Evolutionary conservation across 1,140 invertebrate genomes (phyloP).

Genomic region (Propsilocerus akamusi): DNA sequence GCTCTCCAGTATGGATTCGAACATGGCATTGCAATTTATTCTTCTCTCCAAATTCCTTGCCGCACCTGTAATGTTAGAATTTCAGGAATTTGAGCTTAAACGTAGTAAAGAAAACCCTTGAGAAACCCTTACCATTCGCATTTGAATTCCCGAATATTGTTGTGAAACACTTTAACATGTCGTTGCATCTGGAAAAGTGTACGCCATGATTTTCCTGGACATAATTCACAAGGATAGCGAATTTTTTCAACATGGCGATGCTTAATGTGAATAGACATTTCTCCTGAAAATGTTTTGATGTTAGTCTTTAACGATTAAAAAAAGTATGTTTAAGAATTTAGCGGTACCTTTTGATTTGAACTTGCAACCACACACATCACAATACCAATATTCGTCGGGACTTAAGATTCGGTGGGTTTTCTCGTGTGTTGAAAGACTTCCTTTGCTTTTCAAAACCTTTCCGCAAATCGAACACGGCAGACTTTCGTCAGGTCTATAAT

Average conservation of each 20-base stretch:
- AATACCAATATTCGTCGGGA: neutral
- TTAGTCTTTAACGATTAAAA: too few relatives aligned
- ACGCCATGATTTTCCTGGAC: neutral
- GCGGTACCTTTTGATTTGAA: neutral
- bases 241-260: neutral
- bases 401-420: neutral
- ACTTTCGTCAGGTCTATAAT: neutral
- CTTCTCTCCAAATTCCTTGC: neutral
- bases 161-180: neutral
- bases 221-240: neutral
- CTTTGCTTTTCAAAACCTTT: neutral
- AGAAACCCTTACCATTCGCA: neutral
- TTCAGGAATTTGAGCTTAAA: too few relatives aligned
- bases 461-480: neutral
- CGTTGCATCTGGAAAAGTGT: neutral
- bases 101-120: neutral
- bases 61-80: too few relatives aligned
- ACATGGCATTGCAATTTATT: neutral
- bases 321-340: too few relatives aligned
- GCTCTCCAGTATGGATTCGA: neutral
- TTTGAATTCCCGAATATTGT: neutral
- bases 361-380: neutral
- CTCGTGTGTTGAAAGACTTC: neutral
- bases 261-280: neutral
- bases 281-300: too few relatives aligned